Evolutionary conservation across 2,113 vertebrate species (phyloP).

Genomic region (Cercocebus atys): DNA sequence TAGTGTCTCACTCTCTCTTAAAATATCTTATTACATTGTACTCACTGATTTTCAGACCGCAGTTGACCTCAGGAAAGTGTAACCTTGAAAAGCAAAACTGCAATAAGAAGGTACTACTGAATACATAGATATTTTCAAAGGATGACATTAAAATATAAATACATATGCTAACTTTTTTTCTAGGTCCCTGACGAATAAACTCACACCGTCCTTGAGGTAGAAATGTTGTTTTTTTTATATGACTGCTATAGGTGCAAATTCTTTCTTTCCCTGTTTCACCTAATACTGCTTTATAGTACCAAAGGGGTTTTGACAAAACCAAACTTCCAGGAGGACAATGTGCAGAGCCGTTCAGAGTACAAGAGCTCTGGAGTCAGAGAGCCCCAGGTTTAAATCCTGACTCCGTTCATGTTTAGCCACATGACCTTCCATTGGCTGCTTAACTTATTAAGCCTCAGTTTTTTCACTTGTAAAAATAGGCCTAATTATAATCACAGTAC

Average conservation of each 20-base stretch:
- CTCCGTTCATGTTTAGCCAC: background rate
- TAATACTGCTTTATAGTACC: background rate
- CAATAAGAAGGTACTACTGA: background rate
- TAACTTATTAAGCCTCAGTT: background rate
- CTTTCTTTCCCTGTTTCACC: background rate
- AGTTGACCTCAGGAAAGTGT: background rate
- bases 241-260: background rate
- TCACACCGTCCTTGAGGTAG: background rate
- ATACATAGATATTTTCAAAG: background rate
- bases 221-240: background rate
- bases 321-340: background rate
- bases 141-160: background rate
- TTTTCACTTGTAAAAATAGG: background rate
- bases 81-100: background rate
- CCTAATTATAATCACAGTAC: background rate
- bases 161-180: background rate
- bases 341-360: background rate
- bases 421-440: background rate
- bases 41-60: background rate
- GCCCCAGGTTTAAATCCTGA: background rate
- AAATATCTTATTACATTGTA: background rate
- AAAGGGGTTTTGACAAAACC: background rate
- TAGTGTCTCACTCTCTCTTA: background rate
- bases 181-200: background rate
- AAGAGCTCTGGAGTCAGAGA: background rate